Base-by-base conservation (phyloP, 2,113 vertebrate species). In the Echinops telfairi region DNA sequence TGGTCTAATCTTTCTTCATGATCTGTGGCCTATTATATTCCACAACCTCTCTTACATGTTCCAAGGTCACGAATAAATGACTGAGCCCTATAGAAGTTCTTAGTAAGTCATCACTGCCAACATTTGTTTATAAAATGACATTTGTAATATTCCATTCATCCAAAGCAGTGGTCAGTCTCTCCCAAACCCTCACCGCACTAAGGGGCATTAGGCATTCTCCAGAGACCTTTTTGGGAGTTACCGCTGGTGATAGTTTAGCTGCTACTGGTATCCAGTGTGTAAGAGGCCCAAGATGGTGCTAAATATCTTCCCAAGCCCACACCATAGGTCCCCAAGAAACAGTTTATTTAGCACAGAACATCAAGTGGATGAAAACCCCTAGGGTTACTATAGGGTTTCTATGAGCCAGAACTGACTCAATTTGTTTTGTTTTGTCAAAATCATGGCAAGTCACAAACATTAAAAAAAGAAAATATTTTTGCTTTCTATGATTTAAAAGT, bases 61-160 rank as follows among this genome's bases (percentile, higher is more conserved):
- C 17, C 68, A 70, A 66, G 6, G 8, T 57, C 92, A 82, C 53
- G 25, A 92, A 71, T 86, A 73, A 79, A 27, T 83, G 12, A 53
- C 12, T 53, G 76, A 96, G 73, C 57, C 5, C 22, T 33, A 66
- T 17, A 75, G 58, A 77, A 84, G 2, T 7, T 82, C 33, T 93
- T 82, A 83, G 20, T 73, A 95, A 88, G 80, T 83, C 70, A 88
- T 12, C 16, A 91, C 40, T 47, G 11, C 6, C 23, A n/a, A 31
- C 27, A 66, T 77, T 12, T 78, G 40, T 36, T 90, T 93, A 75
- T 71, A 82, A 90, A 84, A 82, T 36, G 68, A 78, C 6, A 16
- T 29, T 53, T 88, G 91, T 64, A 23, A 33, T 88, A 76, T 33
- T 71, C 43, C 16, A 20, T 83, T 80, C 58, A 66, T 25, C 53